A percentile compares a stretch with the other conserved stretches of the same genome.
These are phyloP conservation scores for Trypoxylus dichotomus DNA, from an alignment of 1,140 invertebrate species.

Conservation along the genomic window DNA sequence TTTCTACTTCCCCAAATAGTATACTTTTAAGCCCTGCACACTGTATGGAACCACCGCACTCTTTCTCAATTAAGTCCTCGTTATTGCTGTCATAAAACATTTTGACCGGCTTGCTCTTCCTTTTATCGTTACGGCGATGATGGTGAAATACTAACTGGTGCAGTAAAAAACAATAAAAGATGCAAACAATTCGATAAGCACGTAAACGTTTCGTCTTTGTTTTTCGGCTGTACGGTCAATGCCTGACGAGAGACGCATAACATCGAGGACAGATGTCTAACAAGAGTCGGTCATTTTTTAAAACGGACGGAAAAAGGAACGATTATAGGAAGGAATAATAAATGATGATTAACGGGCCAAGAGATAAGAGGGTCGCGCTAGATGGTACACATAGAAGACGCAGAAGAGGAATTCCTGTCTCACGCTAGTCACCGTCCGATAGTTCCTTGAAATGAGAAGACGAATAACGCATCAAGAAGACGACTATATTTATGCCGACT, in stretches of 20 bases:
- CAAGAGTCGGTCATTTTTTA: constrained; percentile 12
- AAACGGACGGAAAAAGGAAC: constrained; percentile 16
- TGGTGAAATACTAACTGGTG: not conserved
- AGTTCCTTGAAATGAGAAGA: constrained; percentile 24
- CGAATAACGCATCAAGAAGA: not conserved
- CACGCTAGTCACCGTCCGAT: constrained; percentile 23
- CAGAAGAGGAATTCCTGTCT: constrained; percentile 25
- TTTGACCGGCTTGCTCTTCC: not conserved
- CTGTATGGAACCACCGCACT: not conserved
- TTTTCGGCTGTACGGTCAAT: not conserved
- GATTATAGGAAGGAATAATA: constrained; percentile 22
- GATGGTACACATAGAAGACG: not conserved
- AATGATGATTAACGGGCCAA: constrained; percentile 27
- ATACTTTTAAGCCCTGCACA: not conserved
- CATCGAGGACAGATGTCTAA: constrained; percentile 5
- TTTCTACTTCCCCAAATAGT: constrained; percentile 4
- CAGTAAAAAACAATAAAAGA: constrained; percentile 8
- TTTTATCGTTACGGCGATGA: not conserved
- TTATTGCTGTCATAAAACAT: not conserved
- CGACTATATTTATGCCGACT: constrained; percentile 20
- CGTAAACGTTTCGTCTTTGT: not conserved
- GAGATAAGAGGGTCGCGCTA: constrained; percentile 12
- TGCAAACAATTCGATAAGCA: constrained; percentile 17
- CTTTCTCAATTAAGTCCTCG: not conserved
- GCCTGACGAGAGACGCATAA: not conserved